A percentile compares a stretch with the other conserved stretches of the same genome.
These are phyloP conservation scores for Trogon surrucura DNA, from an alignment of 2,113 vertebrate genomes.

Conservation along the genomic window DNA sequence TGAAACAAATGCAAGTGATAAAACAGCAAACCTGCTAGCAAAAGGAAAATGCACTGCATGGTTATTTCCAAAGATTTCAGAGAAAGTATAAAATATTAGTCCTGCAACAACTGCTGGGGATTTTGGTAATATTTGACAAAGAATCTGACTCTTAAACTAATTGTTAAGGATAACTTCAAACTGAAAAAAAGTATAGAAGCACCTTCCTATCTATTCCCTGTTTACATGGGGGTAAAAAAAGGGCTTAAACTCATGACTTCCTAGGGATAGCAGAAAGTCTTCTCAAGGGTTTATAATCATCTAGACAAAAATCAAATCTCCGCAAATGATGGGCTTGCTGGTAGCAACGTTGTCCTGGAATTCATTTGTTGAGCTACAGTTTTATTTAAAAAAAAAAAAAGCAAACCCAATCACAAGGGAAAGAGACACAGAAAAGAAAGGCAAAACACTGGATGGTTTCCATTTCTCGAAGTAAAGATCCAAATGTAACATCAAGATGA, in stretches of 20 bases:
- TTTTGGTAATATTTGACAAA: neutral
- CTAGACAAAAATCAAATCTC: conserved; percentile 52
- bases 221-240: neutral
- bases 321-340: conserved; percentile 62
- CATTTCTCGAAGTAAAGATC: conserved; percentile 72
- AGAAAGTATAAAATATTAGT: neutral
- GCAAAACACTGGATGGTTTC: conserved; percentile 78
- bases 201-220: accelerated
- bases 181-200: neutral
- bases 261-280: neutral
- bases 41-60: neutral
- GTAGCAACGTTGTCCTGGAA: conserved; percentile 60
- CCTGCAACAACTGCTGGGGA: neutral
- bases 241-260: neutral
- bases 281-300: neutral
- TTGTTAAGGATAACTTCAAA: neutral
- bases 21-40: neutral
- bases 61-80: neutral
- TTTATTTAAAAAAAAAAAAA: conserved; percentile 20
- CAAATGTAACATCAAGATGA: conserved; percentile 74
- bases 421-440: conserved; percentile 41
- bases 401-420: neutral
- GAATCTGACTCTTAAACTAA: neutral
- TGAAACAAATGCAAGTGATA: neutral
- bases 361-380: conserved; percentile 48